Percentiles rank a stretch among this genome's conserved stretches.
Evolutionary conservation across 2,888 invertebrate species (phyloP).

Genomic region (Sinotaia quadrata): DNA sequence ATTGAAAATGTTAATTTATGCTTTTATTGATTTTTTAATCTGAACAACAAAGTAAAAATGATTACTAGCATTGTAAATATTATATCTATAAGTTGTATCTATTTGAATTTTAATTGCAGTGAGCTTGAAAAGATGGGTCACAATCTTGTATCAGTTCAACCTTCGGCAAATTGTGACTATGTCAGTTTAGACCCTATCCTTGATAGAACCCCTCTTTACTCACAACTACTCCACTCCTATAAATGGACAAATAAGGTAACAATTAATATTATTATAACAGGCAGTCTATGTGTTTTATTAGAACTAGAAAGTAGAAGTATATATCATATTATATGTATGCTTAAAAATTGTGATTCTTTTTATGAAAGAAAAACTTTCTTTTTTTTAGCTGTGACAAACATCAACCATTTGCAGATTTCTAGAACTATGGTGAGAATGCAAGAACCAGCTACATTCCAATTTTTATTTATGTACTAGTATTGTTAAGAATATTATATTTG

Average conservation of each 20-base stretch:
- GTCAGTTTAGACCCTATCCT: constrained; percentile 92
- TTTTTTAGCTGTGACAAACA: too few species aligned
- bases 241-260: constrained; percentile 65
- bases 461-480: too few species aligned
- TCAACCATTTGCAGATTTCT: too few species aligned
- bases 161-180: constrained; percentile 81
- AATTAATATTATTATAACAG: too few species aligned
- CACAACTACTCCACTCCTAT: constrained; percentile 59
- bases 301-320: too few species aligned
- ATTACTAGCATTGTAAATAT: background rate
- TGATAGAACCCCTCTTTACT: constrained; percentile 88
- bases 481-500: too few species aligned
- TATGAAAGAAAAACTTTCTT: too few species aligned
- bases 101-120: constrained; percentile 50
- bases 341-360: too few species aligned
- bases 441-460: too few species aligned
- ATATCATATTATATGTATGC: too few species aligned
- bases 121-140: constrained; percentile 58
- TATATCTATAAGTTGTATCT: background rate
- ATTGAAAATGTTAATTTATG: background rate
- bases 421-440: too few species aligned
- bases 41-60: background rate
- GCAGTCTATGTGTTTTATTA: too few species aligned
- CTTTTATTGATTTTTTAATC: background rate
- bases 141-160: constrained; percentile 37